These are phyloP conservation scores for Hyposmocoma kahamanoa DNA, from an alignment of 1,140 invertebrate genomes.

Conservation along the genomic window DNA sequence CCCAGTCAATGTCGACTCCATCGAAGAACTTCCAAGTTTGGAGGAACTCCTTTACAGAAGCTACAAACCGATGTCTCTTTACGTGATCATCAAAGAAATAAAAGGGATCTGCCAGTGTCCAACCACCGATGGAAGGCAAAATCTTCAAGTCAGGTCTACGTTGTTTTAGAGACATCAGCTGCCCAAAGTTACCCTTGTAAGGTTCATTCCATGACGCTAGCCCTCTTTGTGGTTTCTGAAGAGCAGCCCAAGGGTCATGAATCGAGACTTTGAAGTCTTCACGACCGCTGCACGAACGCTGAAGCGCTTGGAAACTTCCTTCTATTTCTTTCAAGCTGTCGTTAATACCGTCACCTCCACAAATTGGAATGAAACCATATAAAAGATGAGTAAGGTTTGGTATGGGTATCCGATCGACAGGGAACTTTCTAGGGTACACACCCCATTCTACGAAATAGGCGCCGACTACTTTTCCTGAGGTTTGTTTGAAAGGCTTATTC, in stretches of 20 bases:
- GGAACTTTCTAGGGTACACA: constrained; percentile 62
- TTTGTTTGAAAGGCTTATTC: constrained; percentile 63
- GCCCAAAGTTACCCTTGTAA: constrained; percentile 66
- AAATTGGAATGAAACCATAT: constrained; percentile 66
- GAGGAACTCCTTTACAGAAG: constrained; percentile 62
- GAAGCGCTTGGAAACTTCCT: constrained; percentile 63
- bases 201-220: constrained; percentile 64
- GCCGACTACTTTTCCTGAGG: constrained; percentile 62
- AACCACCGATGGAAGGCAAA: constrained; percentile 60
- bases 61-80: constrained; percentile 56
- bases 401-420: constrained; percentile 53
- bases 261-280: constrained; percentile 67
- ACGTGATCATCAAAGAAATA: constrained; percentile 58
- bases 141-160: constrained; percentile 61
- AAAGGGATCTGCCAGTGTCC: constrained; percentile 68
- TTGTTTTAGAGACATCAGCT: constrained; percentile 63
- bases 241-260: constrained; percentile 64
- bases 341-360: constrained; percentile 64
- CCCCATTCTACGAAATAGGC: constrained; percentile 68
- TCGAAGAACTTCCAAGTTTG: constrained; percentile 68
- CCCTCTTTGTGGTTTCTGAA: constrained; percentile 66
- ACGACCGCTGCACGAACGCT: constrained; percentile 59
- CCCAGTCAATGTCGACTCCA: constrained; percentile 66
- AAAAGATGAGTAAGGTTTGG: constrained; percentile 60
- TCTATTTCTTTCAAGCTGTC: constrained; percentile 70